Evolutionary conservation across 1,140 invertebrate genomes (phyloP), one percentile per base, ranked within the genome.

Genomic region (Danaus melanippus): DNA sequence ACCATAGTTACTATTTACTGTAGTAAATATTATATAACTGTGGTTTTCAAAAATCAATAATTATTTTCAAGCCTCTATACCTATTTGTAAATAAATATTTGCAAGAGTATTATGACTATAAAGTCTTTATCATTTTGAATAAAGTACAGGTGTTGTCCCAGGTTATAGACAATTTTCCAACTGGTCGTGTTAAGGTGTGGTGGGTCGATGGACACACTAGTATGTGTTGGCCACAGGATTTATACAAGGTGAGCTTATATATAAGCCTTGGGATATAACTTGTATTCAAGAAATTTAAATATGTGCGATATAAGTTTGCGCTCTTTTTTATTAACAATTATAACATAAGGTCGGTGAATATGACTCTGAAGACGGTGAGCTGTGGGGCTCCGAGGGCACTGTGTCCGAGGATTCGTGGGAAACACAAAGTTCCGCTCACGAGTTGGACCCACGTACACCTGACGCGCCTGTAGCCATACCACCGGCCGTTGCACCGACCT

Each of bases 151-250:
- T 32, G 21, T 32, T 32, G 21, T 32, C 21, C 21, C 53, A 90
- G 88, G 94, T 98, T 0, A 89, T 96, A 40, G 95, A 97, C 81
- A 94, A 96, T 73, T 95, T 93, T 82, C 92, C 94, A 1, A 92
- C 95, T 68, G 96, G 96, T 46, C 89, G 90, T 17, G 91, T 93
- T 0, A 91, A 93, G 69, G 95, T 98, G 10, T 93, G 93, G 90
- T 98, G 96, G 96, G 92, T 94, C 1, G 93, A 95, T 74, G 93
- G 93, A 6, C 92, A 92, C 53, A 90, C 91, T 1, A 95, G 94
- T 48, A 92, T 94, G 87, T 97, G 95, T 75, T 97, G 95, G 92
- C 97, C 97, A 0, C 96, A 98, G 72, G 95, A 90, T 83, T 78
- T 90, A 4, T 90, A 90, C 57, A 89, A 90, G 79, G 88, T 90